Percentiles rank a stretch among this genome's conserved stretches.
phyloP scores from a whole-genome alignment of 2,113 vertebrate species.

The Callaeas wilsoni region DNA sequence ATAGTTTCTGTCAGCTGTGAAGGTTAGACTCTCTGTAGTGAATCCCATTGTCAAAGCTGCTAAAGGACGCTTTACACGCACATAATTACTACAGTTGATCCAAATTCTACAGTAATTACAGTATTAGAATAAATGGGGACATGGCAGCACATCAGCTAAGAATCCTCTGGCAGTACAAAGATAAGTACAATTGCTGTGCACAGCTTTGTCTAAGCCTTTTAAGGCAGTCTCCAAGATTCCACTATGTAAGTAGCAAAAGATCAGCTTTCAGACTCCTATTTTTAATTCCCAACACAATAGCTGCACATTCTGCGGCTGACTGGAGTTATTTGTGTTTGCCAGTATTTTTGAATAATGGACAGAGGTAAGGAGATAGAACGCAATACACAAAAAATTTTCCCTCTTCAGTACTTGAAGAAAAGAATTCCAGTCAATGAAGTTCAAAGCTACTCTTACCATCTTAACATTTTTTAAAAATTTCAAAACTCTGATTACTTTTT shows the following conservation, averaged over 20 bases:
- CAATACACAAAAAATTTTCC: neutral
- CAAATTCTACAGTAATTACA: slow-evolving; percentile 53
- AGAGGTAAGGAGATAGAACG: neutral
- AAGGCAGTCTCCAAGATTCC: neutral
- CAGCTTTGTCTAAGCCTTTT: neutral
- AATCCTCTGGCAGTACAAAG: neutral
- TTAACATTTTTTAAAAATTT: neutral
- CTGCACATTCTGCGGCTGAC: neutral
- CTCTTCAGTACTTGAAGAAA: neutral
- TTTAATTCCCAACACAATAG: neutral
- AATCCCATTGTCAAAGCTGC: slow-evolving; percentile 22
- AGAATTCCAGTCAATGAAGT: neutral
- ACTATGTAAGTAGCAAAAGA: neutral
- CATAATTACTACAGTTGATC: slow-evolving; percentile 48
- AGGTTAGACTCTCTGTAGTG: neutral
- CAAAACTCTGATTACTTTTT: neutral
- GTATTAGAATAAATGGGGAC: slow-evolving; percentile 25
- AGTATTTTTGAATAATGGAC: neutral
- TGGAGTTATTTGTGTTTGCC: neutral
- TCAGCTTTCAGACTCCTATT: neutral
- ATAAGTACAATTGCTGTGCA: neutral
- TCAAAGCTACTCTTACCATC: neutral
- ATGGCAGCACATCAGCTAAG: neutral
- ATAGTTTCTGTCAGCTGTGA: neutral
- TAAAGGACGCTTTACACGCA: neutral